phyloP scores from a whole-genome alignment of 2,888 invertebrate genomes.

The Timema podura region DNA sequence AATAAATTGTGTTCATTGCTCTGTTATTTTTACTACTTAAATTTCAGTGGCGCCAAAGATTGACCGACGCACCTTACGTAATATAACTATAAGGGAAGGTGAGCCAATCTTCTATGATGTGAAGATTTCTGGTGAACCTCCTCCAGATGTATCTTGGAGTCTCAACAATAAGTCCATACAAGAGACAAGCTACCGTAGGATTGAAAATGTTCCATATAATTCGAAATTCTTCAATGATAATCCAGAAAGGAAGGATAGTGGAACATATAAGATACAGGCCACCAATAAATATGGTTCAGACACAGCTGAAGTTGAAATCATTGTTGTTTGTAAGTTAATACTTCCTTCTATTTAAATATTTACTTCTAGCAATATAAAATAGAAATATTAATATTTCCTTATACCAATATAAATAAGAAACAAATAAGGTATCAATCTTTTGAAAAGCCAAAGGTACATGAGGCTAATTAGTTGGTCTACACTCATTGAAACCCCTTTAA shows the following conservation, averaged over 20 bases:
- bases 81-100: constrained; percentile 84
- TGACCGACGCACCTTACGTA: constrained; percentile 82
- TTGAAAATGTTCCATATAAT: constrained; percentile 80
- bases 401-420: neutral
- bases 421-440: neutral
- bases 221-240: constrained; percentile 83
- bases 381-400: neutral
- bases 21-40: constrained; percentile 27
- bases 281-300: constrained; percentile 84
- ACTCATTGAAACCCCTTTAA: too few species aligned
- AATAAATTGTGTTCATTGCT: constrained; percentile 9
- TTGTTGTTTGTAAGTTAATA: constrained; percentile 72
- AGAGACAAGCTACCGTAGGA: constrained; percentile 57
- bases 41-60: constrained; percentile 89
- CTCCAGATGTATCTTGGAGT: constrained; percentile 84
- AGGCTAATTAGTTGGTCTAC: too few species aligned
- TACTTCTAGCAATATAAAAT: neutral
- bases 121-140: constrained; percentile 86
- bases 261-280: constrained; percentile 83
- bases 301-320: constrained; percentile 85
- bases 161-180: constrained; percentile 73
- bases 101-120: constrained; percentile 87
- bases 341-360: neutral
- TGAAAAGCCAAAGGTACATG: neutral
- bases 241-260: constrained; percentile 83